Evolutionary conservation across 2,113 vertebrate species (phyloP).

Genomic region (Callaeas wilsoni): DNA sequence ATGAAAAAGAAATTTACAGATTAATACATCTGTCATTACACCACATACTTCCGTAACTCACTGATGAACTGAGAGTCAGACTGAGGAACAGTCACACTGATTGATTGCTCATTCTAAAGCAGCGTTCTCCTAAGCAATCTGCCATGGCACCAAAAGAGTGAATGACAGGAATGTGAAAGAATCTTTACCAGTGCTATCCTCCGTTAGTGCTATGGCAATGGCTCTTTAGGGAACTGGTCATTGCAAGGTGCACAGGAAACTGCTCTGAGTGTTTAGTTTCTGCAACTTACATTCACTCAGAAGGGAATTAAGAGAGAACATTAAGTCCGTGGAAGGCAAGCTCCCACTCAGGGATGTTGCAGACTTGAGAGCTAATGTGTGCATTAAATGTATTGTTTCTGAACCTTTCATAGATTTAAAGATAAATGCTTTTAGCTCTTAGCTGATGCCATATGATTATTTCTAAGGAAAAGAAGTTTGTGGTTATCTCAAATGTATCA

Average conservation of each 20-base stretch:
- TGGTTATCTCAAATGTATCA: constrained; percentile 4
- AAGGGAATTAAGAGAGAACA: background rate
- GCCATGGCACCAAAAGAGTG: background rate
- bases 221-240: background rate
- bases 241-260: background rate
- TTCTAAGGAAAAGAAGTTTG: background rate
- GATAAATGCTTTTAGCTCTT: background rate
- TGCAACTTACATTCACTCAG: background rate
- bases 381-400: background rate
- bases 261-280: background rate
- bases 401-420: background rate
- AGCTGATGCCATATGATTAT: background rate
- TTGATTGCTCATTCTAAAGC: constrained; percentile 29
- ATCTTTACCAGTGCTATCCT: background rate
- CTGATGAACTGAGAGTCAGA: background rate
- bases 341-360: background rate
- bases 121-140: background rate
- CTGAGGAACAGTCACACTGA: background rate
- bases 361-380: background rate
- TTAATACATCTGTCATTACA: background rate
- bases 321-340: background rate
- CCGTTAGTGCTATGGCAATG: background rate
- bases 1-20: background rate
- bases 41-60: background rate
- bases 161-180: constrained; percentile 12